Percentiles rank a stretch among this genome's conserved stretches.
Conservation (phyloP, 53 echinoderm and acorn worm species). For the Hippasteria phrygiana region DNA sequence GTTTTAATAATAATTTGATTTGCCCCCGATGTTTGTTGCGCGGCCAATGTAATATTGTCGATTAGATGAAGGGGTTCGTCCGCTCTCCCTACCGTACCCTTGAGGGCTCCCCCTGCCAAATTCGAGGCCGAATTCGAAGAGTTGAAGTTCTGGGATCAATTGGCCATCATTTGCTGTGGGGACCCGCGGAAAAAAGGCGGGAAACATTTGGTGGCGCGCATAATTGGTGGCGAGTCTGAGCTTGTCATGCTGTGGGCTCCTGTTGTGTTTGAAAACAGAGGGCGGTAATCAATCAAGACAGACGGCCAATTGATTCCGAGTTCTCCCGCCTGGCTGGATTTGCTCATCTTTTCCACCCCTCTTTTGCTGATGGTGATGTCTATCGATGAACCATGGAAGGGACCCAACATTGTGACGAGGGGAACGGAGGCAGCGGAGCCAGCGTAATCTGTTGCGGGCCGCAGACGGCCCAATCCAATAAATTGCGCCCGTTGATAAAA, state of each 20-base stretch:
- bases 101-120: slow-evolving; percentile 19
- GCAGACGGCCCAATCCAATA: slow-evolving; percentile 6
- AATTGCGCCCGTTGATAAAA: slow-evolving; percentile 12
- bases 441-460: background rate
- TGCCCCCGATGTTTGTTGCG: slow-evolving; percentile 50
- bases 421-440: background rate
- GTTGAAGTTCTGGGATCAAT: slow-evolving; percentile 3
- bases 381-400: background rate
- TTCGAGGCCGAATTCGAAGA: slow-evolving; percentile 6
- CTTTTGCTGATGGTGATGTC: slow-evolving; percentile 11
- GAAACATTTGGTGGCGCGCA: slow-evolving; percentile 50
- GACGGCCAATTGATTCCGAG: slow-evolving; percentile 28
- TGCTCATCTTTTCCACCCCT: slow-evolving; percentile 2
- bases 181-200: background rate
- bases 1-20: slow-evolving; percentile 45
- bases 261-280: slow-evolving; percentile 61
- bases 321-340: slow-evolving; percentile 5
- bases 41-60: slow-evolving; percentile 41
- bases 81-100: slow-evolving; percentile 9
- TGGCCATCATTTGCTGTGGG: background rate
- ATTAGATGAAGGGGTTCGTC: slow-evolving; percentile 14
- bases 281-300: slow-evolving; percentile 15
- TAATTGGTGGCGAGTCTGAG: background rate
- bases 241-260: slow-evolving; percentile 9
- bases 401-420: background rate